These are phyloP conservation scores for Colostygia pectinataria DNA, from an alignment of 2,888 invertebrate species.

Conservation along the genomic window DNA sequence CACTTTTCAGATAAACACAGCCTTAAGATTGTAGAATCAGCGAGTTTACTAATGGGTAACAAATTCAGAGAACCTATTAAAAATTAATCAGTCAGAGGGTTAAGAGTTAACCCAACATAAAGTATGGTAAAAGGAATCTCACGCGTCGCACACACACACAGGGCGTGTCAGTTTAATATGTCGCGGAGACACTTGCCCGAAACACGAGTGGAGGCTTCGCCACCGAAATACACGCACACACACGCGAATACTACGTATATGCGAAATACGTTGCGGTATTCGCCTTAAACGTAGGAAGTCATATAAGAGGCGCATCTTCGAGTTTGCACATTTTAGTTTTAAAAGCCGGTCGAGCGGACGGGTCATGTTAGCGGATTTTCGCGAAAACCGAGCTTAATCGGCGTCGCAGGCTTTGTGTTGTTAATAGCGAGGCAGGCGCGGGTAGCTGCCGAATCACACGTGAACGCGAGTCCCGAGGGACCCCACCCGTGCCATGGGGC, in stretches of 20 bases:
- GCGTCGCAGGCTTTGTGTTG: conserved; percentile 48
- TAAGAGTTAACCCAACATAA: conserved; percentile 40
- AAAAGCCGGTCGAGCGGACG: conserved; percentile 75
- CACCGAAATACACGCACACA: conserved; percentile 71
- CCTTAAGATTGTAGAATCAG: conserved; percentile 13
- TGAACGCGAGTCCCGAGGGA: conserved; percentile 24
- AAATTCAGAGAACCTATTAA: conserved; percentile 22
- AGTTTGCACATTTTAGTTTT: conserved; percentile 81
- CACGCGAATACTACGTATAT: conserved; percentile 53
- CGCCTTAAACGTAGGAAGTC: conserved; percentile 79
- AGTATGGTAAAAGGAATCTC: conserved; percentile 51
- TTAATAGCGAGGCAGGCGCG: conserved; percentile 18
- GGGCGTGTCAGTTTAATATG: conserved; percentile 45
- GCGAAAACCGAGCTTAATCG: conserved; percentile 57
- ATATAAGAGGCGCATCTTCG: conserved; percentile 82
- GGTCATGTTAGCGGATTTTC: conserved; percentile 72
- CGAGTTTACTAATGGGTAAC: conserved; percentile 20
- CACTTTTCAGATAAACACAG: conserved; percentile 2
- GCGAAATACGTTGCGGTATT: conserved; percentile 80
- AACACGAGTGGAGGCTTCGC: conserved; percentile 48
- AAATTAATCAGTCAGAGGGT: conserved; percentile 22
- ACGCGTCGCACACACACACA: conserved; percentile 41
- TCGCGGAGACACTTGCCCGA: conserved; percentile 40
- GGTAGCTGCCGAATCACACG: conserved; percentile 9
- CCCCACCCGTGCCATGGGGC: conserved; percentile 76